Conservation (phyloP, 2,797 vertebrate genomes). For the Urophycis tenuis region DNA sequence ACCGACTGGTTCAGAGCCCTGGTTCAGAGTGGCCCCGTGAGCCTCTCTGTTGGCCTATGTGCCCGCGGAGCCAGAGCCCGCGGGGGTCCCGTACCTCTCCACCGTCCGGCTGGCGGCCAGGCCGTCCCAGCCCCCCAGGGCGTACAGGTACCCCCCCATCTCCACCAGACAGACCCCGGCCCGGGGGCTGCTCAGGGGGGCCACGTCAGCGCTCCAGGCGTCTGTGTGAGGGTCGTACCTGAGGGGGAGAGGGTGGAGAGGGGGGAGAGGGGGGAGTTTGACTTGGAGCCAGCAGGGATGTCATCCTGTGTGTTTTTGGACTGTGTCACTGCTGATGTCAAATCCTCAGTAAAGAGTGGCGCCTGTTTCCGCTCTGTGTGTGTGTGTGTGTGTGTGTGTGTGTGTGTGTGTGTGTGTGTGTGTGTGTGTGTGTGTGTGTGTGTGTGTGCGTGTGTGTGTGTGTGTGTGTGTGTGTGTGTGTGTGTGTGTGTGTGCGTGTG, state of each 20-base stretch:
- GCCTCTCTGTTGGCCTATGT: too few species aligned
- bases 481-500: neutral
- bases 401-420: conserved; percentile 4
- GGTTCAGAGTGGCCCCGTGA: neutral
- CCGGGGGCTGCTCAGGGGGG: conserved; percentile 61
- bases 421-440: conserved; percentile 10
- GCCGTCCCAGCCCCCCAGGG: conserved; percentile 57
- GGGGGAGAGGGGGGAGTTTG: neutral
- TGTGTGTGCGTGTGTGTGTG: conserved; percentile 6
- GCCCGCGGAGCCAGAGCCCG: too few species aligned
- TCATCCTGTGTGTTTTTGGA: too few species aligned
- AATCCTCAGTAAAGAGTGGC: too few species aligned
- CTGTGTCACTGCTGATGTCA: too few species aligned
- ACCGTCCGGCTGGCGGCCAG: conserved; percentile 54
- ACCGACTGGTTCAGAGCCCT: neutral
- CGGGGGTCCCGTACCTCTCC: conserved; percentile 46
- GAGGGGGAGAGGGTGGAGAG: conserved; percentile 14
- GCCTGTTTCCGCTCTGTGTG: too few species aligned
- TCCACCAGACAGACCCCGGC: conserved; percentile 54
- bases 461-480: conserved; percentile 10
- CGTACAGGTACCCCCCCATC: conserved; percentile 61
- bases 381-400: neutral
- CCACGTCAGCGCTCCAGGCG: conserved; percentile 64
- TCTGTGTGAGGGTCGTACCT: conserved; percentile 62
- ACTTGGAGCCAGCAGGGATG: neutral